These are phyloP conservation scores for Tragelaphus buxtoni DNA, from an alignment of 2,113 vertebrate species.

Conservation along the genomic window DNA sequence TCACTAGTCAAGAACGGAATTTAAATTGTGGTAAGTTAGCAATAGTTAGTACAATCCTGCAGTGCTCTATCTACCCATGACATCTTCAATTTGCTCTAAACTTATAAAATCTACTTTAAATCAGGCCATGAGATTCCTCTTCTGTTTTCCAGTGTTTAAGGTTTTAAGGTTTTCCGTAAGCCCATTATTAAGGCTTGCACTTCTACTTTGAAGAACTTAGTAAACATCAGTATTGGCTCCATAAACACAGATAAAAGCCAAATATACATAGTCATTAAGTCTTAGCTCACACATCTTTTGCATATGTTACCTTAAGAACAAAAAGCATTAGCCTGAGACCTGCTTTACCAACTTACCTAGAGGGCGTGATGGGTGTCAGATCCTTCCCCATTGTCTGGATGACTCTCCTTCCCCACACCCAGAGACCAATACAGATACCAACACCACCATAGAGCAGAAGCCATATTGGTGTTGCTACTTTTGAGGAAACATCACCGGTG, in stretches of 20 bases:
- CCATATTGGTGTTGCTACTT: conserved; percentile 90
- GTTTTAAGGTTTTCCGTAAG: background rate
- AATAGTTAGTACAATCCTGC: background rate
- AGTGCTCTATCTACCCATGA: background rate
- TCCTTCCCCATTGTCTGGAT: conserved; percentile 98
- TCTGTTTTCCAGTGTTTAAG: background rate
- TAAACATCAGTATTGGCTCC: background rate
- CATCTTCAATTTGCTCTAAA: background rate
- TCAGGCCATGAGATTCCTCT: background rate
- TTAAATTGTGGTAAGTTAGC: background rate
- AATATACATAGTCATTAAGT: background rate
- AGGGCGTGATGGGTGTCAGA: conserved; percentile 96
- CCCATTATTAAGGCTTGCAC: background rate
- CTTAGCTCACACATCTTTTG: background rate
- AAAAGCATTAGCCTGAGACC: background rate
- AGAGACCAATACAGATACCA: conserved; percentile 93
- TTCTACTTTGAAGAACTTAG: background rate
- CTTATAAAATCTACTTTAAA: background rate
- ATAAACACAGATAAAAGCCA: background rate
- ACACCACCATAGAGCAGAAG: conserved; percentile 92
- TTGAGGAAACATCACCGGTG: conserved; percentile 82
- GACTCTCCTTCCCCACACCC: conserved; percentile 98
- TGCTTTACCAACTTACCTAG: conserved; percentile 82
- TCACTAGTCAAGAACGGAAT: background rate
- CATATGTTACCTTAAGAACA: background rate